phyloP scores from a whole-genome alignment of 2,113 vertebrate genomes.

The Anser cygnoides region DNA sequence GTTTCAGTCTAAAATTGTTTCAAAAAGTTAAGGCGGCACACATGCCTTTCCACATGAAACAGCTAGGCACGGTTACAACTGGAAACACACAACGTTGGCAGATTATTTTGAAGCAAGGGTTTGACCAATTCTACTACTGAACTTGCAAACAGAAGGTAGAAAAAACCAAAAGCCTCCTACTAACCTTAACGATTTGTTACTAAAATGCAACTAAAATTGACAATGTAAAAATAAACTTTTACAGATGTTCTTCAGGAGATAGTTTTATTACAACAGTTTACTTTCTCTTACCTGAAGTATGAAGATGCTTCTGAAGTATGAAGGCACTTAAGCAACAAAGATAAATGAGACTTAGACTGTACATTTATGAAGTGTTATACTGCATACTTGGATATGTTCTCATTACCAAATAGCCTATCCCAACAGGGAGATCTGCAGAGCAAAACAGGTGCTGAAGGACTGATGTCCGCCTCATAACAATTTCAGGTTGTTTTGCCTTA shows the following conservation, averaged over 20 bases:
- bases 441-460: background rate
- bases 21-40: too few relatives aligned
- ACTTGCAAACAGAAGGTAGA: background rate
- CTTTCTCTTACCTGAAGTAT: background rate
- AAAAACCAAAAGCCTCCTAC: background rate
- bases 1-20: too few relatives aligned
- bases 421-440: background rate
- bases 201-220: background rate
- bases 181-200: background rate
- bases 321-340: background rate
- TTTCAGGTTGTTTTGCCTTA: background rate
- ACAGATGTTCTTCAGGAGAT: background rate
- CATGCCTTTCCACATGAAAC: too few relatives aligned
- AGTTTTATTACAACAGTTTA: background rate
- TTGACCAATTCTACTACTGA: background rate
- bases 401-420: background rate
- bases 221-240: background rate
- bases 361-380: accelerated
- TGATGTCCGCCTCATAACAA: accelerated
- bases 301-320: background rate
- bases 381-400: background rate
- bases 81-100: too few relatives aligned
- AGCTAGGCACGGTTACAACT: too few relatives aligned
- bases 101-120: too few relatives aligned
- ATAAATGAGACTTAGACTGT: background rate